Percentiles rank a stretch among this genome's conserved stretches.
Evolutionary conservation across 2,113 vertebrate genomes (phyloP).

Genomic region (Shinisaurus crocodilurus): DNA sequence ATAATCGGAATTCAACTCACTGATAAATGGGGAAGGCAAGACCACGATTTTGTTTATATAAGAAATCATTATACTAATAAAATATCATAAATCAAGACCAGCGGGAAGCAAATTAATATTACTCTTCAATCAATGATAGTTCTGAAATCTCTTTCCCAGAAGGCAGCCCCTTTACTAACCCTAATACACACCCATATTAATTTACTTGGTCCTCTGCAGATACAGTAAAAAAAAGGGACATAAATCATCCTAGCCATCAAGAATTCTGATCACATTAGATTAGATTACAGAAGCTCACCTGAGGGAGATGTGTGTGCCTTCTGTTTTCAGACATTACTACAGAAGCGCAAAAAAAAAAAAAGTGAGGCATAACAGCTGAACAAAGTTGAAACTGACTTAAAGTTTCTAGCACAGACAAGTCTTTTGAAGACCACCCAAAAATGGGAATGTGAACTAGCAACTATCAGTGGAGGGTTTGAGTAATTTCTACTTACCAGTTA

Average conservation of each 20-base stretch:
- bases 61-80: slow-evolving; percentile 14
- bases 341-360: not conserved
- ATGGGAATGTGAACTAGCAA: not conserved
- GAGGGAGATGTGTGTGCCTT: not conserved
- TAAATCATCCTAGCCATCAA: not conserved
- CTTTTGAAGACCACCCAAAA: not conserved
- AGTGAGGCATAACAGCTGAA: not conserved
- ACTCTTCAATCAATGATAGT: slow-evolving; percentile 11
- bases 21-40: slow-evolving; percentile 34
- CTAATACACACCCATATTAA: not conserved
- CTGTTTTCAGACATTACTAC: not conserved
- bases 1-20: slow-evolving; percentile 7
- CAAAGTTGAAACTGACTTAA: not conserved
- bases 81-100: not conserved
- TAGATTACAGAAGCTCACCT: not conserved
- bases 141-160: not conserved
- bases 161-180: not conserved
- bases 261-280: not conserved
- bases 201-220: not conserved
- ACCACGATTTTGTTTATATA: slow-evolving; percentile 8
- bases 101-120: not conserved
- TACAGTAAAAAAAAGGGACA: not conserved
- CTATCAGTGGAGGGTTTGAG: not conserved
- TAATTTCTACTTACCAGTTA: not conserved
- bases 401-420: not conserved